Evolutionary conservation across 1,140 invertebrate species (phyloP), one percentile per base, ranked within the genome.

Genomic region (Pogonognathellus flavescens): DNA sequence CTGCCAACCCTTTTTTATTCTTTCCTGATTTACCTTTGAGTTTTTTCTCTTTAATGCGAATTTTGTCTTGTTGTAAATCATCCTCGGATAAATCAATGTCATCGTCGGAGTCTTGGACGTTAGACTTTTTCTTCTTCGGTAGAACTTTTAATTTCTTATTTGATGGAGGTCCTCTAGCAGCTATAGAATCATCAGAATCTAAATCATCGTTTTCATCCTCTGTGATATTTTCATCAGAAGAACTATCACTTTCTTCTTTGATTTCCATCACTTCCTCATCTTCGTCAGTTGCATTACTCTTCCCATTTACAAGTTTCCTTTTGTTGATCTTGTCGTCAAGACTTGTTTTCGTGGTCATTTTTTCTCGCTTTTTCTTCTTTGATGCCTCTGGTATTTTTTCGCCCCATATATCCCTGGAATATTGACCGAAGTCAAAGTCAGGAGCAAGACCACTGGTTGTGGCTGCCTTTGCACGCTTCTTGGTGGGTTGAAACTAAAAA

Each of bases 31-130:
- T 90, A 90, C 90, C 90, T 82, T 90, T 90, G 80, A 89, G 90
- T 85, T 90, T 91, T 87, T 91, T 91, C 16, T 91, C 89, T 89
- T 92, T 93, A n/a, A 91, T 90, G 87, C 90, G 90, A 57, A 88
- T 84, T 81, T 86, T 85, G 90, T 90, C 90, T 87, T 89, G 84
- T 85, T 89, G 86, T 25, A 91, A 83, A 82, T 91, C 90, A 83
- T 90, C 90, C 13, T 91, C 90, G 13, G 90, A 90, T 57, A 90
- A 82, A 16, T 87, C 81, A 49, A 88, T 86, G 81, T 89, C 89
- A 81, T 89, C 87, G 49, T 86, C 62, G 57, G 72, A 86, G 76
- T 84, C 57, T 31, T 86, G 59, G 82, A 86, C 16, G 22, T 89
- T 9, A 1, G 18, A 4, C 10, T 13, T 50, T 60, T 13, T 10